phyloP scores from a whole-genome alignment of 2,888 invertebrate species.

The Athalia cordata region DNA sequence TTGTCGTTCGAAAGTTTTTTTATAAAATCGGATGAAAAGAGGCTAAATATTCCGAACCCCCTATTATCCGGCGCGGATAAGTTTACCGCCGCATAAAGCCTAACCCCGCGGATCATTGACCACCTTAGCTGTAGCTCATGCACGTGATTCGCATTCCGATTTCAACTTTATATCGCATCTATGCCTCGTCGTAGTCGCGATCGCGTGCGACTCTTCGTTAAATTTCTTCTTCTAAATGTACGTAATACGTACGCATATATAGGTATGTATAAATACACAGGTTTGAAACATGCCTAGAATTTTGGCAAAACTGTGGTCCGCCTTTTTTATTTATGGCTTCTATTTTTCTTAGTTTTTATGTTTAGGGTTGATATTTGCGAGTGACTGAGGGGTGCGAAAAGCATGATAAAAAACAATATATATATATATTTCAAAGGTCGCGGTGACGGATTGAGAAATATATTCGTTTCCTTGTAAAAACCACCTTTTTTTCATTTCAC shows the following conservation, averaged over 20 bases:
- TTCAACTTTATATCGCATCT: not conserved
- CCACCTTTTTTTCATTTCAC: too few species aligned
- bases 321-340: constrained; percentile 1
- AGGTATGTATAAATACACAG: too few species aligned
- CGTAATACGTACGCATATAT: not conserved
- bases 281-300: constrained; percentile 7
- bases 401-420: too few species aligned
- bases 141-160: constrained; percentile 37
- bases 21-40: constrained; percentile 10
- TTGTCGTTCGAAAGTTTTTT: not conserved
- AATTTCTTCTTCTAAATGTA: not conserved
- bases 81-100: constrained; percentile 33
- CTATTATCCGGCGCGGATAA: constrained; percentile 29
- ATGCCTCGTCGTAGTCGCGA: not conserved
- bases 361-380: too few species aligned
- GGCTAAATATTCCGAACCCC: not conserved
- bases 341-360: not conserved
- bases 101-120: constrained; percentile 32
- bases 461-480: too few species aligned
- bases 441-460: too few species aligned
- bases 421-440: too few species aligned
- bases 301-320: not conserved
- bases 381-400: too few species aligned
- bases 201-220: constrained; percentile 13
- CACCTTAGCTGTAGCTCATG: constrained; percentile 25